These are phyloP conservation scores for Elgonia sp. DNA, from an alignment of 2,888 invertebrate genomes.

Conservation along the genomic window DNA sequence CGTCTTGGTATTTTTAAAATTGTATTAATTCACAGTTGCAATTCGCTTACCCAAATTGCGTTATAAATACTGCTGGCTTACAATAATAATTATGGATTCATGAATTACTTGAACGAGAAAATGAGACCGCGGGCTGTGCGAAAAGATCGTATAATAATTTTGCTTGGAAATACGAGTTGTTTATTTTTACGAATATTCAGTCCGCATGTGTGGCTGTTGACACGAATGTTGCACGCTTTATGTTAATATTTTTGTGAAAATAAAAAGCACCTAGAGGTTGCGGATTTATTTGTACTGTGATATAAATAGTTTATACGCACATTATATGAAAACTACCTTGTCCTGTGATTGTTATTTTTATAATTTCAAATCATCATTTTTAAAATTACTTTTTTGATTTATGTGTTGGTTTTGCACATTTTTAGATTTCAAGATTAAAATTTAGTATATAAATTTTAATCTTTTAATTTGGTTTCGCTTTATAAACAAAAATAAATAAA, in stretches of 20 bases:
- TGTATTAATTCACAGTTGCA: slow-evolving; percentile 11
- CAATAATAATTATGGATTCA: slow-evolving; percentile 9
- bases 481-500: neutral
- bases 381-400: no score
- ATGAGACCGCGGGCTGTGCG: neutral
- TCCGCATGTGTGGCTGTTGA: neutral
- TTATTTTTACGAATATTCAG: neutral
- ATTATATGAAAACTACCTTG: neutral
- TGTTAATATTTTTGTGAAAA: neutral
- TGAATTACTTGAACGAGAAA: neutral
- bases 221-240: neutral
- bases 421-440: no score
- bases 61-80: neutral
- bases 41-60: neutral
- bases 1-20: no score
- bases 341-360: neutral
- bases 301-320: no score
- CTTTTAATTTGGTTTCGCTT: no score
- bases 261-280: neutral
- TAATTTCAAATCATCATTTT: no score
- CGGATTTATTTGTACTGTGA: neutral
- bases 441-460: no score
- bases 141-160: neutral
- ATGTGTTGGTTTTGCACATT: no score
- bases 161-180: neutral